A percentile compares a stretch with the other conserved stretches of the same genome.
Conservation (phyloP, 2,797 vertebrate genomes). For the Cheirogaleus major region DNA sequence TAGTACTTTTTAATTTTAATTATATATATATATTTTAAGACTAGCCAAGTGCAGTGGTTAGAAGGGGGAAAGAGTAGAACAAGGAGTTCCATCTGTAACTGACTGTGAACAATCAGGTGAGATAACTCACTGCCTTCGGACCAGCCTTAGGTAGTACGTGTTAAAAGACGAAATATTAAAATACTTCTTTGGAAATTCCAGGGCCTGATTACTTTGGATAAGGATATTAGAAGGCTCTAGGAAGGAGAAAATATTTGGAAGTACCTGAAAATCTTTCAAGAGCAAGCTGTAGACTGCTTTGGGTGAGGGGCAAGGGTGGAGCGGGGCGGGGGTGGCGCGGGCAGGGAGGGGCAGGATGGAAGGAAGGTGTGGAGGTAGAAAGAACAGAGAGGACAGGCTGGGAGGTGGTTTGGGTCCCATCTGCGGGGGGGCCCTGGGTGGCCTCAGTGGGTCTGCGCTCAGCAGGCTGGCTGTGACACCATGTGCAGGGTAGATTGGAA, state of each 20-base stretch:
- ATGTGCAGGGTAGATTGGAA: background rate
- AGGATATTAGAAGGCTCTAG: background rate
- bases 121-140: too few relatives aligned
- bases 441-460: background rate
- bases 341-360: background rate
- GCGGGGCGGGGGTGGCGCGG: background rate
- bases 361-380: background rate
- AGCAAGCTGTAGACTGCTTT: constrained; percentile 12
- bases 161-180: constrained; percentile 8
- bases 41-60: too few relatives aligned
- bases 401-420: background rate
- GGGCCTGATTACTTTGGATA: background rate
- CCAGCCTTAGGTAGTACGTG: background rate
- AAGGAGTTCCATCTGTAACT: too few relatives aligned
- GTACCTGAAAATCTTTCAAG: background rate
- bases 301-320: rapidly evolving
- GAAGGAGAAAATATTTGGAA: background rate
- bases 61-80: too few relatives aligned
- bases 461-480: background rate
- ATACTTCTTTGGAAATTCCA: background rate
- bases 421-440: background rate
- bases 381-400: background rate
- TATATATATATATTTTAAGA: too few relatives aligned
- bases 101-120: too few relatives aligned
- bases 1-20: background rate